These are phyloP conservation scores for Pterocles orientalis DNA, from an alignment of 2,113 vertebrate genomes.

Conservation along the genomic window DNA sequence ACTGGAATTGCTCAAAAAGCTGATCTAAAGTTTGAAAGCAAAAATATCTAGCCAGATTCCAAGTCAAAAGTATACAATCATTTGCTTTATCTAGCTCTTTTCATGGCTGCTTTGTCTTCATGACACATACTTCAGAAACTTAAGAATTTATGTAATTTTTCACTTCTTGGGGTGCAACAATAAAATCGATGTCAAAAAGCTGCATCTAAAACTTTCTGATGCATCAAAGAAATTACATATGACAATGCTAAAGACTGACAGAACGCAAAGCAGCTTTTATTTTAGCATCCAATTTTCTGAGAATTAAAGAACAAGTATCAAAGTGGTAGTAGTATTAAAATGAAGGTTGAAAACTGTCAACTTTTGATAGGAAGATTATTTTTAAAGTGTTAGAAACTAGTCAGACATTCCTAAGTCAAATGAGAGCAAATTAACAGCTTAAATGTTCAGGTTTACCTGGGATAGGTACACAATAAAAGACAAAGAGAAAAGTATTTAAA, in stretches of 20 bases:
- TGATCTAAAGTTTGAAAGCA: neutral
- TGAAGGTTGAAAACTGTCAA: conserved; percentile 22
- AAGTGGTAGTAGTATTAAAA: neutral
- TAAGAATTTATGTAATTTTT: neutral
- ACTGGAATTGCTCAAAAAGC: neutral
- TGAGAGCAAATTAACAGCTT: neutral
- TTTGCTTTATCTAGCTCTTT: neutral
- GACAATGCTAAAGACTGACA: neutral
- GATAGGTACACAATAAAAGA: neutral
- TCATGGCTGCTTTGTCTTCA: neutral
- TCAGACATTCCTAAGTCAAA: neutral
- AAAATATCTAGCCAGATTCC: neutral
- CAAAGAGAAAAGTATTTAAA: neutral
- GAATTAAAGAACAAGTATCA: conserved; percentile 15
- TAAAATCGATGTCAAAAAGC: neutral
- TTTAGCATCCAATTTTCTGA: conserved; percentile 5
- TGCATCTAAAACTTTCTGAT: neutral
- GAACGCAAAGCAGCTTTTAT: conserved; percentile 35
- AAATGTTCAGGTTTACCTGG: neutral
- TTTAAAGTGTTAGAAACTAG: neutral
- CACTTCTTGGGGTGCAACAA: neutral
- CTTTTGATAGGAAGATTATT: conserved; percentile 36
- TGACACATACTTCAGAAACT: neutral
- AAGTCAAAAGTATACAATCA: neutral
- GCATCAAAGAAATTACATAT: conserved; percentile 7